Conservation (phyloP, 2,888 invertebrate genomes). For the Chrysotoxum bicinctum region DNA sequence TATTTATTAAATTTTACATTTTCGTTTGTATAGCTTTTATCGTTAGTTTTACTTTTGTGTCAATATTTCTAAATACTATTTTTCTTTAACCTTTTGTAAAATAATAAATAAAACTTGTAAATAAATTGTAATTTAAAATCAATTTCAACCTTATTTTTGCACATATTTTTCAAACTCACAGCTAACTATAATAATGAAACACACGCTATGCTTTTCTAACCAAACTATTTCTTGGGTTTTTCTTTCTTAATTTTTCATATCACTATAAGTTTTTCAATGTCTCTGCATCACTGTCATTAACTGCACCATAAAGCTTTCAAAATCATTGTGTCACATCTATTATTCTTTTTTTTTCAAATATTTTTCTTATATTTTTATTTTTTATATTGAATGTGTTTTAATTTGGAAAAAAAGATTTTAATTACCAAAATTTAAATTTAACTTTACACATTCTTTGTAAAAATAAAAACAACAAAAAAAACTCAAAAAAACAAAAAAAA, state of each 20-base stretch:
- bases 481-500: too few species aligned
- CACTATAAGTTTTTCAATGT: neutral
- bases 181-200: neutral
- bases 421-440: neutral
- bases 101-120: neutral
- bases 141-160: conserved; percentile 1
- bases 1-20: neutral
- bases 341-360: neutral
- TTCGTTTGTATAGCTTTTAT: neutral
- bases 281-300: conserved; percentile 45
- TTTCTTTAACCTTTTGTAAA: neutral
- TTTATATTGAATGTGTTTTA: conserved; percentile 60
- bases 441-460: conserved; percentile 54
- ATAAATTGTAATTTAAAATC: conserved; percentile 9
- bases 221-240: neutral
- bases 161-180: conserved; percentile 15
- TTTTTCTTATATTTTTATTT: conserved; percentile 7
- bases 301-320: conserved; percentile 35
- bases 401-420: conserved; percentile 10
- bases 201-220: conserved; percentile 27
- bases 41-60: neutral
- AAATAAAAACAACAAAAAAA: conserved; percentile 10
- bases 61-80: neutral
- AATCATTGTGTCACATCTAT: conserved; percentile 11
- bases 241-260: neutral